phyloP scores from a whole-genome alignment of 2,888 invertebrate genomes.

The Ptychoptera contaminata region DNA sequence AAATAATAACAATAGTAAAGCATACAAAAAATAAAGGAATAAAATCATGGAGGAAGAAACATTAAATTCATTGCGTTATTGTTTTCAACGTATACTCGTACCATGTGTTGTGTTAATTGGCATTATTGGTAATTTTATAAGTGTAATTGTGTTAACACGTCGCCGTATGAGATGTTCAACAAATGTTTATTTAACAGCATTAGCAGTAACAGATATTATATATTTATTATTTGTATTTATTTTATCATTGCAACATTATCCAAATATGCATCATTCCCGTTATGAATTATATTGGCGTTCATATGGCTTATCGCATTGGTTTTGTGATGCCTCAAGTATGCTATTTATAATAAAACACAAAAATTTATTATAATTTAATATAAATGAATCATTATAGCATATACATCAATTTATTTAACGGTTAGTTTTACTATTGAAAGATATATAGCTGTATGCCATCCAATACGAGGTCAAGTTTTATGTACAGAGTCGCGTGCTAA shows the following conservation, averaged over 20 bases:
- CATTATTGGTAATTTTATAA: slow-evolving; percentile 46
- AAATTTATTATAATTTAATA: neutral
- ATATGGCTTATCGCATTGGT: slow-evolving; percentile 42
- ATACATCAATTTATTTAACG: slow-evolving; percentile 58
- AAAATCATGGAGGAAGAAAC: slow-evolving; percentile 13
- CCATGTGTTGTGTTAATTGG: slow-evolving; percentile 50
- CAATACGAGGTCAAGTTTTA: slow-evolving; percentile 49
- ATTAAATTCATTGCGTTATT: slow-evolving; percentile 29
- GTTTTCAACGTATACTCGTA: slow-evolving; percentile 44
- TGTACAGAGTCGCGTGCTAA: slow-evolving; percentile 56
- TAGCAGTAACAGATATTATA: slow-evolving; percentile 54
- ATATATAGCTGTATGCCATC: slow-evolving; percentile 60
- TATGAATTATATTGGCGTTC: slow-evolving; percentile 42
- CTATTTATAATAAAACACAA: too few relatives aligned
- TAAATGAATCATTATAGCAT: slow-evolving; percentile 27
- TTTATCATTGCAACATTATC: slow-evolving; percentile 43
- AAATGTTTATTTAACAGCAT: slow-evolving; percentile 54
- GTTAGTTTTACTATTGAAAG: slow-evolving; percentile 62
- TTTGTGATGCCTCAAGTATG: slow-evolving; percentile 51
- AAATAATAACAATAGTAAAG: too few relatives aligned
- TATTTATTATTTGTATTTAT: slow-evolving; percentile 49
- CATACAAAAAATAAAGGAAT: too few relatives aligned
- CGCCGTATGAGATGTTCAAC: slow-evolving; percentile 59
- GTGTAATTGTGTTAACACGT: slow-evolving; percentile 38
- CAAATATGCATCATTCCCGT: slow-evolving; percentile 34